Base-by-base conservation (phyloP, 2,113 vertebrate genomes). In the Motacilla tschutschensis region DNA sequence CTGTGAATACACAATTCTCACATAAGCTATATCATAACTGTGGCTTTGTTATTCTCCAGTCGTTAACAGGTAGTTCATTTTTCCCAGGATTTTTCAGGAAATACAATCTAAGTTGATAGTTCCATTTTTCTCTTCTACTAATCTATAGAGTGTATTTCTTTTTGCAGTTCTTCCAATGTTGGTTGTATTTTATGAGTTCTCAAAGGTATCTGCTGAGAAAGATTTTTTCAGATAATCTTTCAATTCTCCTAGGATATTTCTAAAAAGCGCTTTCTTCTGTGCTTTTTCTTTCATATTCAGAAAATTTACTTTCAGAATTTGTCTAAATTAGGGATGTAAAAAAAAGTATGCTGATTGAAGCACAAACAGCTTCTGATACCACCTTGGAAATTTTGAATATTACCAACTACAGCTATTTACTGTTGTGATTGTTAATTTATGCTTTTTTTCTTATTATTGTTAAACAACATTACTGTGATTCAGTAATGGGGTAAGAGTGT, bases 401-500 rank as follows among this genome's bases (percentile, higher is more conserved):
- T 72, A 41, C 25, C n/a, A 25, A 24, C 51, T 48, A 43, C 22
- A 77, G 4, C 4, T 46, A 28, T 44, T 73, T 36, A 53, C 6
- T 65, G 4, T 31, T 53, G 2, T 36, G 26, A 22, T 14, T 28
- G 20, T 38, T 46, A 70, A 36, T 44, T 60, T 64, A 69, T 71
- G 33, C 6, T 47, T 47, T 24, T 6, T 50, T 26, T 50, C n/a
- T 43, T 54, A 33, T 38, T 28, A 16, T 36, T 62, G 46, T 33
- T 5, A 78, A 54, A 40, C 33, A 35, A 5, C 1, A 5, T 75
- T 14, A 47, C 8, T 72, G 66, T 71, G 58, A 54, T 78, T 47
- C 16, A 46, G 3, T 46, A 47, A 22, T 10, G 2, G 2, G 6
- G 13, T 70, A 80, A 54, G 5, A 29, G 2, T 0, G 1, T 70